phyloP scores from a whole-genome alignment of 2,113 vertebrate genomes.

The Bambusicola thoracicus region DNA sequence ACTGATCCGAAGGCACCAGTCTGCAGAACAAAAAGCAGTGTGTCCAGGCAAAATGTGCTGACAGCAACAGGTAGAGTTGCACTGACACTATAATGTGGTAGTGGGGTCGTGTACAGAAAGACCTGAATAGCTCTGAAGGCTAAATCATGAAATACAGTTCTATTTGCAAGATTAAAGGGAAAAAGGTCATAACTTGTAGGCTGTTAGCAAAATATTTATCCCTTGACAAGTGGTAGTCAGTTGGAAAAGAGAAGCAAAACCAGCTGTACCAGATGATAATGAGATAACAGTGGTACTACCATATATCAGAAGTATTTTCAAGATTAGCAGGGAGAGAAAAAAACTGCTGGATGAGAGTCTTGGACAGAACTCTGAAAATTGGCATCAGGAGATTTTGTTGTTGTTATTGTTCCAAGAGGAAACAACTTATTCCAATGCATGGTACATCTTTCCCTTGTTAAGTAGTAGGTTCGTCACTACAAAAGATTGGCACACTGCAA shows the following conservation, averaged over 20 bases:
- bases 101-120: background rate
- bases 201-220: background rate
- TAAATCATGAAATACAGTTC: background rate
- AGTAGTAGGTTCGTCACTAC: background rate
- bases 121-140: background rate
- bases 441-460: background rate
- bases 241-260: background rate
- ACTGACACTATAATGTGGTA: accelerated
- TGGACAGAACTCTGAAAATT: background rate
- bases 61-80: background rate
- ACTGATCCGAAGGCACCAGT: background rate
- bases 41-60: background rate
- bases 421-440: background rate
- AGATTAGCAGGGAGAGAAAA: background rate
- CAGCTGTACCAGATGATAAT: background rate
- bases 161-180: background rate
- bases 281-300: background rate
- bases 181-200: background rate
- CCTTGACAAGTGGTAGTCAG: background rate
- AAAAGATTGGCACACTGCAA: background rate
- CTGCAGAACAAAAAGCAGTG: background rate
- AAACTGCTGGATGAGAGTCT: background rate
- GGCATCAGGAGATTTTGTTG: background rate
- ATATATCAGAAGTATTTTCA: background rate
- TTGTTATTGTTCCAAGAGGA: background rate